Percentiles rank a stretch among this genome's conserved stretches.
Evolutionary conservation across 2,888 invertebrate species (phyloP).

Genomic region (Chrysotoxum bicinctum): DNA sequence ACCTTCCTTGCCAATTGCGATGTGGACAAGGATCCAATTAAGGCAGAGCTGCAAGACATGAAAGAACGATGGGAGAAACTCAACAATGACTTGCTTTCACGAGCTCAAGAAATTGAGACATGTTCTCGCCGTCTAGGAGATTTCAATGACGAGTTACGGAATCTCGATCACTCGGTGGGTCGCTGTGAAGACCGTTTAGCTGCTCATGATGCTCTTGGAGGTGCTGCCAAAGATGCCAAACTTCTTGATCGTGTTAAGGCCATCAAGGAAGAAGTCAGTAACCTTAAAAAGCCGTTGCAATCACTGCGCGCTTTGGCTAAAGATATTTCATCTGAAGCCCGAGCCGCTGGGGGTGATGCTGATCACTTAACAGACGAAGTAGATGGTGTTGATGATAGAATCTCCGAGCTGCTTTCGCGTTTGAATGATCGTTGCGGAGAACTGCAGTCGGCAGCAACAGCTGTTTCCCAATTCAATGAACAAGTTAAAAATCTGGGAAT

Average conservation of each 20-base stretch:
- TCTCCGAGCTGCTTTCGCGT: constrained; percentile 88
- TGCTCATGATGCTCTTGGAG: constrained; percentile 86
- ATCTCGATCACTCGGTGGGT: constrained; percentile 91
- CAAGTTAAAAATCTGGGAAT: constrained; percentile 90
- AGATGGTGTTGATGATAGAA: constrained; percentile 88
- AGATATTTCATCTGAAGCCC: constrained; percentile 89
- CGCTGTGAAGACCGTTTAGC: constrained; percentile 94
- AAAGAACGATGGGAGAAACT: constrained; percentile 95
- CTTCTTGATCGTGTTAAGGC: constrained; percentile 92
- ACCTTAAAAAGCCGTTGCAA: constrained; percentile 88
- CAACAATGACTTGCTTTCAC: constrained; percentile 86
- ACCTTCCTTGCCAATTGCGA: constrained; percentile 94
- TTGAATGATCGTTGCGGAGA: constrained; percentile 90
- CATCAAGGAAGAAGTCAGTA: constrained; percentile 90
- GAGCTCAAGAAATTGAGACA: constrained; percentile 85
- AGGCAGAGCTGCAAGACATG: constrained; percentile 90
- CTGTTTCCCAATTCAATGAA: constrained; percentile 93
- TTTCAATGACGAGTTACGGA: constrained; percentile 91
- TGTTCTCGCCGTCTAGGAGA: constrained; percentile 91
- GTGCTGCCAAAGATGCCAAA: constrained; percentile 91
- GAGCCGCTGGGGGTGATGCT: constrained; percentile 89
- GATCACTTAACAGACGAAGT: constrained; percentile 90
- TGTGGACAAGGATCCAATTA: constrained; percentile 94
- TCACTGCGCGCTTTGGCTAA: constrained; percentile 84
- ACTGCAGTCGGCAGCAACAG: constrained; percentile 92